A percentile compares a stretch with the other conserved stretches of the same genome.
Evolutionary conservation across 2,113 vertebrate species (phyloP).

Genomic region (Macrotis lagotis): DNA sequence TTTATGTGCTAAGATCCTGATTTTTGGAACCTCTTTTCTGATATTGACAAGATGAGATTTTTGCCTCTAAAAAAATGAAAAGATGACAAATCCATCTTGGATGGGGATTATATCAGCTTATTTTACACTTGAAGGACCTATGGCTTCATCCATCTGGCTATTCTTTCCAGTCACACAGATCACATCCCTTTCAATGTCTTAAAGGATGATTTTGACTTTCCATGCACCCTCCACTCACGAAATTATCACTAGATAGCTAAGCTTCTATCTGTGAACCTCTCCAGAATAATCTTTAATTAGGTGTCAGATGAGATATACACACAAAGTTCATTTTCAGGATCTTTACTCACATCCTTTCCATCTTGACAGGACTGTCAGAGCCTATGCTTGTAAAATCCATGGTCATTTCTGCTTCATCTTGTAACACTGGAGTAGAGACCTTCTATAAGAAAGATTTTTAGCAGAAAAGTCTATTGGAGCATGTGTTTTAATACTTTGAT

Average conservation of each 20-base stretch:
- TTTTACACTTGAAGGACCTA: not conserved
- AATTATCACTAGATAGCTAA: not conserved
- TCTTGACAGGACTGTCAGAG: not conserved
- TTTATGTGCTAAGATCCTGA: not conserved
- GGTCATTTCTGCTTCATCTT: not conserved
- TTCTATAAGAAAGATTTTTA: not conserved
- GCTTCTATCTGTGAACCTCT: not conserved
- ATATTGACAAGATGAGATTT: not conserved
- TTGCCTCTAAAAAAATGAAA: not conserved
- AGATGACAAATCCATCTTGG: not conserved
- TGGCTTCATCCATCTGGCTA: not conserved
- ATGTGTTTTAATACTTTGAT: not conserved
- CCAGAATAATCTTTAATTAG: not conserved
- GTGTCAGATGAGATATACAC: not conserved
- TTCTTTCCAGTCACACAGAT: not conserved
- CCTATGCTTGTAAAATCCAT: not conserved
- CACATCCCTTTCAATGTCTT: not conserved
- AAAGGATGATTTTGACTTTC: not conserved
- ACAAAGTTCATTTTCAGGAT: not conserved
- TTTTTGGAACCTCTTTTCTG: not conserved
- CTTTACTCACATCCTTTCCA: not conserved
- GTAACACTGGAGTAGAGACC: not conserved
- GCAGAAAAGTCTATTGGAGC: not conserved
- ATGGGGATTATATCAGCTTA: not conserved
- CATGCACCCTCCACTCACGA: not conserved